Evolutionary conservation across 1,140 invertebrate genomes (phyloP).

Genomic region (Zophobas morio): DNA sequence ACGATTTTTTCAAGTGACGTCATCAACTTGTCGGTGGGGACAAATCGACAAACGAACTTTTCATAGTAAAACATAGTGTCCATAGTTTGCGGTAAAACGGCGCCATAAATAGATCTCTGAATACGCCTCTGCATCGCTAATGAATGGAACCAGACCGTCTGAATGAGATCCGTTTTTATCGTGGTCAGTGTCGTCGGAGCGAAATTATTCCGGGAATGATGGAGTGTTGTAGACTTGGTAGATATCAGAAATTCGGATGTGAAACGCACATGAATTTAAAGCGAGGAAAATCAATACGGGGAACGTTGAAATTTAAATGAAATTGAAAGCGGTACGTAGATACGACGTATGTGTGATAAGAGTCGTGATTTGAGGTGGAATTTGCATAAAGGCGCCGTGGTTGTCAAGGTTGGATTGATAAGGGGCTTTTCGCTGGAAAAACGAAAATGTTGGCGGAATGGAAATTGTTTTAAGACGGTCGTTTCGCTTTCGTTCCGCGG

Average conservation of each 20-base stretch:
- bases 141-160: too few species aligned
- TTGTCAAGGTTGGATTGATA: not conserved
- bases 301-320: not conserved
- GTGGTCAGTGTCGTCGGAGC: not conserved
- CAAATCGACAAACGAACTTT: too few species aligned
- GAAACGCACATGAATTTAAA: not conserved
- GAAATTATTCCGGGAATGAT: not conserved
- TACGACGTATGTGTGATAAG: not conserved
- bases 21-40: too few species aligned
- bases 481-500: not conserved
- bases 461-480: not conserved
- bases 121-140: too few species aligned
- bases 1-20: too few species aligned
- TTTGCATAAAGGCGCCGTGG: not conserved
- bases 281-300: conserved; percentile 8
- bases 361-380: too few species aligned
- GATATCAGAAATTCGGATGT: too few species aligned
- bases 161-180: not conserved
- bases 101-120: too few species aligned
- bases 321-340: conserved; percentile 15
- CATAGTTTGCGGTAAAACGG: not conserved
- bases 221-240: too few species aligned
- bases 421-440: not conserved
- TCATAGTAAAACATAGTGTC: too few species aligned
- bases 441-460: too few species aligned